These are phyloP conservation scores for Maconellicoccus hirsutus DNA, from an alignment of 1,140 invertebrate species.

Conservation along the genomic window DNA sequence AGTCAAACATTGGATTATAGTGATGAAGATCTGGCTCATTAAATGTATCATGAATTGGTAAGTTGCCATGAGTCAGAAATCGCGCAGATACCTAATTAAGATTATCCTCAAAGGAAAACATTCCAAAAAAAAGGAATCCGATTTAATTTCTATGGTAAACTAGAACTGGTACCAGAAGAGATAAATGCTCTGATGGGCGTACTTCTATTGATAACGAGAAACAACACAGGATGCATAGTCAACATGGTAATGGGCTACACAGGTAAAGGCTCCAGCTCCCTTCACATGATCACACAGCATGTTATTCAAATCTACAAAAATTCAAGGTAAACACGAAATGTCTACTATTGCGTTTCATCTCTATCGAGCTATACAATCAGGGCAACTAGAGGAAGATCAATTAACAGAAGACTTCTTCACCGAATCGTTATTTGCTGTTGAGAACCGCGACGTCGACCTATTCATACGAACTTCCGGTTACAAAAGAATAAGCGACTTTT, in stretches of 20 bases:
- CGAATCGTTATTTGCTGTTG: neutral
- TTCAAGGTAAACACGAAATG: conserved; percentile 2
- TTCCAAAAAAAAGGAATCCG: neutral
- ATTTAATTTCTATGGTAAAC: conserved; percentile 12
- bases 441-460: neutral
- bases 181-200: conserved; percentile 11
- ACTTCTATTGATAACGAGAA: neutral
- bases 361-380: neutral
- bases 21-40: neutral
- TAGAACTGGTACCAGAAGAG: neutral
- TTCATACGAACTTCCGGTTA: neutral
- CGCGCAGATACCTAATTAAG: no score
- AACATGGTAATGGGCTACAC: conserved; percentile 13
- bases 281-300: no score
- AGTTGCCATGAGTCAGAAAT: neutral
- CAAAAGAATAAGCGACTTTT: conserved; percentile 11
- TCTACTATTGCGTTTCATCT: neutral
- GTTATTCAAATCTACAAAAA: no score
- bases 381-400: neutral
- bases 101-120: neutral
- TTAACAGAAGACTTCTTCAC: neutral
- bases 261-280: neutral
- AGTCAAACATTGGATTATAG: neutral
- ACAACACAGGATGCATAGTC: neutral
- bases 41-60: conserved; percentile 15